phyloP scores from a whole-genome alignment of 2,888 invertebrate species.

The Saturnia japonica region DNA sequence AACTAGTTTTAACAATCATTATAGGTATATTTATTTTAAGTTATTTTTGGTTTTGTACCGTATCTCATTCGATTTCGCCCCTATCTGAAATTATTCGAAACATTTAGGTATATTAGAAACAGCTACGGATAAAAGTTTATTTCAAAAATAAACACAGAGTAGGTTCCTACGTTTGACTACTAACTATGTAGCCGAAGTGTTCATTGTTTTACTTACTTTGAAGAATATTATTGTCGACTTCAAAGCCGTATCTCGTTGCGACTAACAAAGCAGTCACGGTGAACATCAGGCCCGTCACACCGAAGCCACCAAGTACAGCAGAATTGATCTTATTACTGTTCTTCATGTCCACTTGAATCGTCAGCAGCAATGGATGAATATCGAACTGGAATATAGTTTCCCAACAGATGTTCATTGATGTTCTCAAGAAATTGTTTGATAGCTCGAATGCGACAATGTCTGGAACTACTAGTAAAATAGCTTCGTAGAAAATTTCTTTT shows the following conservation, averaged over 20 bases:
- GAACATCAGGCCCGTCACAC: slow-evolving; percentile 84
- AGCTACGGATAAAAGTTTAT: no score
- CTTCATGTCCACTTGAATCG: slow-evolving; percentile 96
- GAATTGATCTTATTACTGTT: slow-evolving; percentile 87
- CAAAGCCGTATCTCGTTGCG: slow-evolving; percentile 84
- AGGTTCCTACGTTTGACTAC: background rate
- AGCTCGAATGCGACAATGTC: no score
- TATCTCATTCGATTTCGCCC: no score
- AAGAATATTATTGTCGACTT: slow-evolving; percentile 84
- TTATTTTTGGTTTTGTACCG: no score
- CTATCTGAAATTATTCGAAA: no score
- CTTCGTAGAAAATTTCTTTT: background rate
- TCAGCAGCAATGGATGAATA: slow-evolving; percentile 91
- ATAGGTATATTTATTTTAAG: no score
- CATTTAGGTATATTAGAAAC: no score
- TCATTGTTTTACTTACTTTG: slow-evolving; percentile 61
- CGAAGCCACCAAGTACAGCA: slow-evolving; percentile 87
- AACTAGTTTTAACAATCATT: no score
- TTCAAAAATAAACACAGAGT: background rate
- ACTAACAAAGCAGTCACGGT: slow-evolving; percentile 84
- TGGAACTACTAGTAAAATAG: no score
- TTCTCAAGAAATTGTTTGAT: no score
- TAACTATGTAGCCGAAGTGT: background rate
- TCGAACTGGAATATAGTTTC: slow-evolving; percentile 86
- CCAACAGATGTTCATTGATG: no score